Conservation (phyloP, 2,113 vertebrate species). For the Ophthalmolycus amberensis region DNA sequence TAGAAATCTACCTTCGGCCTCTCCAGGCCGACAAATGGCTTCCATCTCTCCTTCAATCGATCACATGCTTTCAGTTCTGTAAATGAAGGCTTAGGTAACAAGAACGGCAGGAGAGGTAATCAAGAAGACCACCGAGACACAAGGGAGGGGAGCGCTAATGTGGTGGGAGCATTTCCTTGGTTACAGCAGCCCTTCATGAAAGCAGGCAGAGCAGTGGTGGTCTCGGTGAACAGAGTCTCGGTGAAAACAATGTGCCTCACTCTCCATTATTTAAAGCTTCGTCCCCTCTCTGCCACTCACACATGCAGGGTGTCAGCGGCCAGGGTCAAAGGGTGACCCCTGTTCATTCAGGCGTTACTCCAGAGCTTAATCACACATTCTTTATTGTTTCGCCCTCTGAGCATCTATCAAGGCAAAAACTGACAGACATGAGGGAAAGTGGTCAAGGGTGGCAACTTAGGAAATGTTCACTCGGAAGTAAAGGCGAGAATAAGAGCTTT, state of each 20-base stretch:
- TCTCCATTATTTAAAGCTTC: conserved; percentile 48
- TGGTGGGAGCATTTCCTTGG: conserved; percentile 64
- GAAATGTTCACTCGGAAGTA: background rate
- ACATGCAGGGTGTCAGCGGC: conserved; percentile 21
- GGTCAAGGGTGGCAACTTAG: background rate
- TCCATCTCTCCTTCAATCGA: conserved; percentile 59
- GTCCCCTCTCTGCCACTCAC: conserved; percentile 12
- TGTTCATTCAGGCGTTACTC: conserved; percentile 42
- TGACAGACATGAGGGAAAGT: conserved; percentile 22
- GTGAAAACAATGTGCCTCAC: conserved; percentile 26
- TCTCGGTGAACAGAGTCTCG: conserved; percentile 20
- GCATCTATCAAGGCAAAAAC: conserved; percentile 42
- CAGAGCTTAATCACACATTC: conserved; percentile 61
- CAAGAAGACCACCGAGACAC: conserved; percentile 72
- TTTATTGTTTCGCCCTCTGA: conserved; percentile 45
- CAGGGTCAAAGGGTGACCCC: conserved; percentile 60
- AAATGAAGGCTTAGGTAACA: conserved; percentile 71
- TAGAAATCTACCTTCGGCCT: conserved; percentile 45
- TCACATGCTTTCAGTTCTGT: conserved; percentile 73
- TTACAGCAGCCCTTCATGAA: conserved; percentile 48
- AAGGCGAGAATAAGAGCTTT: background rate
- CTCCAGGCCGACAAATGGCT: conserved; percentile 38
- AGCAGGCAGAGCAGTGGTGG: conserved; percentile 28
- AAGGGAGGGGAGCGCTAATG: conserved; percentile 61
- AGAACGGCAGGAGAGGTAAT: conserved; percentile 65